Conservation (phyloP, 2,113 vertebrate species). For the Petaurus breviceps region DNA sequence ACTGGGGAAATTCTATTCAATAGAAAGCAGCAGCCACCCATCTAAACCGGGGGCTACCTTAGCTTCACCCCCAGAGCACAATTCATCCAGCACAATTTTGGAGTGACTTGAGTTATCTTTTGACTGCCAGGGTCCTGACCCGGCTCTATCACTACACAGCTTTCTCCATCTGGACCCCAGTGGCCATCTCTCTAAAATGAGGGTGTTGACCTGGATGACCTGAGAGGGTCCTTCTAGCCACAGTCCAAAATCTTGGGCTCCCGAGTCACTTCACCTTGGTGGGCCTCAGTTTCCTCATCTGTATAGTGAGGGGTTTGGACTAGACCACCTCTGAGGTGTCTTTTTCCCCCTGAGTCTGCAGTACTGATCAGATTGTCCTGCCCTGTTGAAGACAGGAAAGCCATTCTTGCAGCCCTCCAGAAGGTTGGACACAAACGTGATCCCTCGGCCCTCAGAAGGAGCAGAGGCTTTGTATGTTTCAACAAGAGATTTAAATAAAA, state of each 20-base stretch:
- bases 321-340: background rate
- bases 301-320: background rate
- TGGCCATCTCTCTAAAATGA: background rate
- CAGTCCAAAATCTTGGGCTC: too few relatives aligned
- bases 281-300: background rate
- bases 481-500: conserved; percentile 52
- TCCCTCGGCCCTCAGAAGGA: background rate
- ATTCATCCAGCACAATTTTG: too few relatives aligned
- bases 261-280: background rate
- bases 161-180: background rate
- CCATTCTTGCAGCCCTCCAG: background rate
- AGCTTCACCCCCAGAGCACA: background rate
- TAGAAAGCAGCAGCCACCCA: too few relatives aligned
- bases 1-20: too few relatives aligned
- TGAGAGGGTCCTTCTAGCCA: background rate
- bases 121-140: too few relatives aligned
- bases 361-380: background rate
- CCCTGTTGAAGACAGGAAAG: background rate
- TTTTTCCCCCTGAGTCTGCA: background rate
- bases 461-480: conserved; percentile 39
- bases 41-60: background rate
- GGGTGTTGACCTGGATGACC: background rate
- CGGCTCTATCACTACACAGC: background rate
- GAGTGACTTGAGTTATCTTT: too few relatives aligned
- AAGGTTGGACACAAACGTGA: conserved; percentile 17